Evolutionary conservation across 30 jellyfish, hydroid and myxozoan species (phyloP), one percentile per base, ranked within the genome.

Genomic region (Phacellophora camtschatica): DNA sequence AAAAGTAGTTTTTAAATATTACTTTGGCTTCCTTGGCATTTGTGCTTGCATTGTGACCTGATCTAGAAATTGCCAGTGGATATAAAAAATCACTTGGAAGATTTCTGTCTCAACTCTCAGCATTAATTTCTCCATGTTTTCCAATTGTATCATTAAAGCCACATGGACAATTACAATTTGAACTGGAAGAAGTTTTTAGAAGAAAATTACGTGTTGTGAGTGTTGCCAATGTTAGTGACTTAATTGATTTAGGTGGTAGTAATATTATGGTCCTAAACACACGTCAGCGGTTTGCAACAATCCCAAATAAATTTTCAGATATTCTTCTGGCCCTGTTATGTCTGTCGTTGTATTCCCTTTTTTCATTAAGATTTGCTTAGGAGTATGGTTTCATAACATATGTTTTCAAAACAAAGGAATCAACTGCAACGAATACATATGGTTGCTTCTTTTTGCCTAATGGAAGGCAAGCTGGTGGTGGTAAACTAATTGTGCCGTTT

Each of bases 21-120:
- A 49, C 96, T 51, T 94, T 74, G 6, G 65, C 62, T 41, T 83
- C 22, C 49, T 85, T 85, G 9, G 86, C 87, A 37, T 32, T 25
- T 13, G 49, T 59, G 23, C 28, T 19, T 22, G 96, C 3, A 32
- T 75, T 75, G 54, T 85, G 87, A 4, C 89, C 95, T 35, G 86
- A 18, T 28, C 67, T 13, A 53, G 82, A 19, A 12, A 32, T 67
- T 53, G 36, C 67, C 66, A 83, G 42, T 12, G 81, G 9, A 65
- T 13, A n/a, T 41, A 65, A 15, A 27, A 61, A 65, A 23, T 31
- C 32, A n/a, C 35, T 37, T 65, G 79, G 61, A 15, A 27, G 24
- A 23, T 37, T 53, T 50, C 25, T 20, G 29, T 35, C 74, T 59
- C 85, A 71, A 20, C 34, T 56, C 23, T 74, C 85, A 11, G 72